These are phyloP conservation scores for Augochlora pura DNA, from an alignment of 1,140 invertebrate species.

Conservation along the genomic window DNA sequence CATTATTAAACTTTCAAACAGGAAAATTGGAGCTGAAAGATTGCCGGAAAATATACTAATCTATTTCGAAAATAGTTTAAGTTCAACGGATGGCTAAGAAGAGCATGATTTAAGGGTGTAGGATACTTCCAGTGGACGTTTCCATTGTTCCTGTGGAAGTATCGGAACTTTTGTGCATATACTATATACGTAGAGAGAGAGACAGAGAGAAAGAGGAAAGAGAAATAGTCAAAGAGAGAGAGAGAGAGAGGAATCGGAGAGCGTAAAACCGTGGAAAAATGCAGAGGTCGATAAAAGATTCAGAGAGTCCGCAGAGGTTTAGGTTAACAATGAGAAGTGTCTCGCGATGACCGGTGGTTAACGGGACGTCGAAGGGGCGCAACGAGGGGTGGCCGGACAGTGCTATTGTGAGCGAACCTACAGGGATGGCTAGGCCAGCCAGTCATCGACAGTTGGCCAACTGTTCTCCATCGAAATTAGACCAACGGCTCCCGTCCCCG, in stretches of 20 bases:
- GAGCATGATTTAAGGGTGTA: too few relatives aligned
- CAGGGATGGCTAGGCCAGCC: slow-evolving; percentile 36
- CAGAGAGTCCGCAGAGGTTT: slow-evolving; percentile 17
- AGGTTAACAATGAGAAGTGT: slow-evolving; percentile 39
- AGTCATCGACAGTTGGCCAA: slow-evolving; percentile 55
- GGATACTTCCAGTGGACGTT: too few relatives aligned
- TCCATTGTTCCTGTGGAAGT: too few relatives aligned
- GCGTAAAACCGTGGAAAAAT: background rate
- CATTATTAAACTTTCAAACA: too few relatives aligned
- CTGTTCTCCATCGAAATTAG: slow-evolving; percentile 46
- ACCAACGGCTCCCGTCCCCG: slow-evolving; percentile 15
- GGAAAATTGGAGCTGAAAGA: too few relatives aligned
- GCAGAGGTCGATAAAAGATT: slow-evolving; percentile 29
- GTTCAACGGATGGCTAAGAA: too few relatives aligned
- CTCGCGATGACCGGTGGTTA: slow-evolving; percentile 53
- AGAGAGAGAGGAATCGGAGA: background rate
- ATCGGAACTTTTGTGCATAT: too few relatives aligned
- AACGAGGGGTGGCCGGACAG: background rate
- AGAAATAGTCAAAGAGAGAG: background rate
- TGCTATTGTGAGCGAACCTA: slow-evolving; percentile 42
- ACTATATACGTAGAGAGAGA: background rate
- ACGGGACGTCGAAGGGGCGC: slow-evolving; percentile 35
- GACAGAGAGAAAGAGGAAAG: background rate
- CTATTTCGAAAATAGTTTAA: too few relatives aligned
- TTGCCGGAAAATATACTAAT: too few relatives aligned